phyloP scores from a whole-genome alignment of 2,888 invertebrate genomes.

The Eristalis arbustorum region DNA sequence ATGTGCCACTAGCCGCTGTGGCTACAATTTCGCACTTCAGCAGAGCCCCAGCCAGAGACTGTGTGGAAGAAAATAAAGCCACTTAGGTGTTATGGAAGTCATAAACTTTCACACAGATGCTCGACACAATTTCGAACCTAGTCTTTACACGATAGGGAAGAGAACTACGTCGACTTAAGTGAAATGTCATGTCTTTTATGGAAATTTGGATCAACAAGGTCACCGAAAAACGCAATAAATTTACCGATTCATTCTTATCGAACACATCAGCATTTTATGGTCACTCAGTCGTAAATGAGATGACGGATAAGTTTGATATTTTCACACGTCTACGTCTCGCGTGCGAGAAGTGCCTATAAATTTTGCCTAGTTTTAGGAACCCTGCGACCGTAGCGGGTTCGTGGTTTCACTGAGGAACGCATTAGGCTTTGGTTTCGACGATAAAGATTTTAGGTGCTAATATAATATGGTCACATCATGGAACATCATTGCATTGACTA shows the following conservation, averaged over 20 bases:
- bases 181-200: background rate
- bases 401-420: too few species aligned
- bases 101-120: background rate
- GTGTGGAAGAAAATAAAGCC: background rate
- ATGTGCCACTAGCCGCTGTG: too few species aligned
- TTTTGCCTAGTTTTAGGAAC: background rate
- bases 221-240: background rate
- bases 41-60: too few species aligned
- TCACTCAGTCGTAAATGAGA: background rate
- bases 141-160: background rate
- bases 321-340: background rate
- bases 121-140: background rate
- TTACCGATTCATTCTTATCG: background rate
- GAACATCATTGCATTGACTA: too few species aligned
- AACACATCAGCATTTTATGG: background rate
- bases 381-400: too few species aligned
- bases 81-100: background rate
- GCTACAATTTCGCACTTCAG: too few species aligned
- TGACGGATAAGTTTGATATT: background rate
- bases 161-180: background rate
- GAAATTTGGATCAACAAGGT: background rate
- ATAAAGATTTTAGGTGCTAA: too few species aligned
- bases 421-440: too few species aligned
- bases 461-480: too few species aligned
- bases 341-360: background rate